Conservation (phyloP, 2,113 vertebrate species). For the Nymphicus hollandicus region DNA sequence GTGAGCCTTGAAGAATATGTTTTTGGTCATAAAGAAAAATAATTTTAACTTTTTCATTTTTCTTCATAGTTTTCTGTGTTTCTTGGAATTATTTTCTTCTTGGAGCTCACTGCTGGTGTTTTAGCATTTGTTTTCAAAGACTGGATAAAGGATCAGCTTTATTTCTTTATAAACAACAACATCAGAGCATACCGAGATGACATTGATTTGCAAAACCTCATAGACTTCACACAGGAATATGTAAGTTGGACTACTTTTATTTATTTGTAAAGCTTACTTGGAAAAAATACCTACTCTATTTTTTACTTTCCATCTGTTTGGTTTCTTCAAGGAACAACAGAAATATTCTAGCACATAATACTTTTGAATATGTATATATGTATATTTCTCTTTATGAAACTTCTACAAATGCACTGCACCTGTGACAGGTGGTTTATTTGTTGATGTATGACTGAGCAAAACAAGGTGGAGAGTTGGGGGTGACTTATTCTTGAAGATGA, state of each 20-base stretch:
- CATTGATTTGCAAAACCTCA: constrained; percentile 98
- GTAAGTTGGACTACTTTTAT: constrained; percentile 74
- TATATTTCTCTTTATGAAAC: background rate
- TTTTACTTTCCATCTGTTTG: background rate
- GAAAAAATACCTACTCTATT: background rate
- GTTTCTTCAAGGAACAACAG: background rate
- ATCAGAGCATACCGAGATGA: constrained; percentile 96
- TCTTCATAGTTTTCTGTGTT: constrained; percentile 92
- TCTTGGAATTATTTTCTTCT: constrained; percentile 97
- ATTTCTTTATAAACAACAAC: constrained; percentile 99
- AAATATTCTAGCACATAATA: background rate
- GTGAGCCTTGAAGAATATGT: background rate
- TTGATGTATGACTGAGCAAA: background rate
- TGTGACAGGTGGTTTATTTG: background rate
- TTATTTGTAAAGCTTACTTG: background rate
- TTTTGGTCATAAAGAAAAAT: background rate
- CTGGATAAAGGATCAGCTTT: constrained; percentile 99
- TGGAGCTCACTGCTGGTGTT: constrained; percentile 96
- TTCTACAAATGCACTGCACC: background rate
- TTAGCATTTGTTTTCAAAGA: constrained; percentile 99
- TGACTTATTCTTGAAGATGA: background rate
- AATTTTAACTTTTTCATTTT: background rate
- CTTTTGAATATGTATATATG: background rate
- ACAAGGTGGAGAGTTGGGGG: background rate
- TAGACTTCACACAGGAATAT: constrained; percentile 98